Evolutionary conservation across 2,113 vertebrate species (phyloP).

Genomic region (Halichoeres trimaculatus): DNA sequence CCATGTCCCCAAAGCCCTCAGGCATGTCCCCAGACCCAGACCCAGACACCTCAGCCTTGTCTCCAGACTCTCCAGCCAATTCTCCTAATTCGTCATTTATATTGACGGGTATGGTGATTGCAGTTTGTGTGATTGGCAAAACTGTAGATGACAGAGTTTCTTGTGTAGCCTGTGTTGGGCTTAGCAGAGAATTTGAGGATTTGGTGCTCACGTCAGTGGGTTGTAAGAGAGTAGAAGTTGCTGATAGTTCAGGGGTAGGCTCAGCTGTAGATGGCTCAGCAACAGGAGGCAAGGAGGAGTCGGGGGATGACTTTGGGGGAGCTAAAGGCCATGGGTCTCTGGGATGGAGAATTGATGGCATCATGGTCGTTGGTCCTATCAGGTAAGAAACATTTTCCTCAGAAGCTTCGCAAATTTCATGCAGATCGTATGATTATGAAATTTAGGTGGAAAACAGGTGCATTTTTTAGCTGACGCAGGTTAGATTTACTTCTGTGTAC

Average conservation of each 20-base stretch:
- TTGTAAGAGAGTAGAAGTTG: background rate
- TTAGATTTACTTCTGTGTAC: slow-evolving; percentile 12
- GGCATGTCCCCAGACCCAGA: background rate
- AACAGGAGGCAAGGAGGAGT: background rate
- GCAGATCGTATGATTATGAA: background rate
- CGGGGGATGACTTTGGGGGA: background rate
- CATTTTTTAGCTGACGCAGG: background rate
- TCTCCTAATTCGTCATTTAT: background rate
- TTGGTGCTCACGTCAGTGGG: background rate
- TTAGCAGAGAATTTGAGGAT: background rate
- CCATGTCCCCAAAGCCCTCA: background rate
- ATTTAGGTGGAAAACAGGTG: background rate
- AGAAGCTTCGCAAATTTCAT: accelerated
- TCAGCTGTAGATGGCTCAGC: background rate
- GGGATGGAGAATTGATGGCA: background rate
- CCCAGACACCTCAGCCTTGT: background rate
- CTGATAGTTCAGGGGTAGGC: background rate
- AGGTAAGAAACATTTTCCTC: slow-evolving; percentile 25
- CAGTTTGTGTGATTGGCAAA: background rate
- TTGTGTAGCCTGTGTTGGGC: background rate
- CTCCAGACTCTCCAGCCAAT: background rate
- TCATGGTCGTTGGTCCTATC: background rate
- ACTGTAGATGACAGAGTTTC: background rate
- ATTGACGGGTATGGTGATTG: background rate
- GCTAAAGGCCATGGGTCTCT: background rate